Conservation (phyloP, 2,797 vertebrate genomes). For the Decapterus maruadsi region DNA sequence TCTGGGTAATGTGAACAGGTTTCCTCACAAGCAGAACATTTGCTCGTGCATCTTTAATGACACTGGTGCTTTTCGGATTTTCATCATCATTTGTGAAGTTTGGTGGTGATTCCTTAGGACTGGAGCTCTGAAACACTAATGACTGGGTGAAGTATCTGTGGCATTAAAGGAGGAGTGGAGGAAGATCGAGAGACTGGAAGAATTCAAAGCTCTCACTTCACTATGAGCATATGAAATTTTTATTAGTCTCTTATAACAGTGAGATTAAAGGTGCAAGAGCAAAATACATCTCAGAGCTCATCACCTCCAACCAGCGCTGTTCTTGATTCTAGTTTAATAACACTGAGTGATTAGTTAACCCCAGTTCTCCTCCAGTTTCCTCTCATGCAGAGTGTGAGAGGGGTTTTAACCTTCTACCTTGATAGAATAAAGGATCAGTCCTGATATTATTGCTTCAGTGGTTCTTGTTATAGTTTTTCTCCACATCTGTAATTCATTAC, state of each 20-base stretch:
- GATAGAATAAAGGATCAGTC: neutral
- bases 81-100: neutral
- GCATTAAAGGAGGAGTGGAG: neutral
- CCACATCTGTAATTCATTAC: too few species aligned
- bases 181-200: neutral
- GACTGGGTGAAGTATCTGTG: neutral
- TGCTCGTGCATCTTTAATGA: neutral
- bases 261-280: neutral
- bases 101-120: neutral
- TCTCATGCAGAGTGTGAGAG: neutral
- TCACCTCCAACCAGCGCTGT: neutral
- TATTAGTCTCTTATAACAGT: neutral
- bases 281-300: neutral
- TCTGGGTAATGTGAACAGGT: too few species aligned
- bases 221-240: neutral
- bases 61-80: neutral
- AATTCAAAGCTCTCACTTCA: neutral
- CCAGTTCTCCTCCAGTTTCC: neutral
- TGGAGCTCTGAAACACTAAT: neutral
- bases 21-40: too few species aligned
- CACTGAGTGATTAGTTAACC: neutral
- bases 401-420: neutral
- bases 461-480: neutral
- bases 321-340: neutral
- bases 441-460: too few species aligned